Base-by-base conservation (phyloP, 2,797 vertebrate genomes). In the Poecile montanus region DNA sequence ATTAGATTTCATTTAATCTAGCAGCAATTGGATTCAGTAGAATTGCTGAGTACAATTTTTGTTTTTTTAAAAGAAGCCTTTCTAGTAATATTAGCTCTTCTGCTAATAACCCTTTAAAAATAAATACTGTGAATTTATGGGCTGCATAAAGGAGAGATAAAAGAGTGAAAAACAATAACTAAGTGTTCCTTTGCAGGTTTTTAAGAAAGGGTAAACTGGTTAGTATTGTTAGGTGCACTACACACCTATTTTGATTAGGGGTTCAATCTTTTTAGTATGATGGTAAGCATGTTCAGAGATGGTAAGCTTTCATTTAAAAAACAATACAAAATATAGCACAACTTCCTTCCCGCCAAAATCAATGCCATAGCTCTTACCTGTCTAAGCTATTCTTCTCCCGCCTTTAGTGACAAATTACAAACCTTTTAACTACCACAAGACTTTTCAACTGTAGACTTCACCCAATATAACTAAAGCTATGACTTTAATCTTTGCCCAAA, bases 301-400 rank as follows among this genome's bases (percentile, higher is more conserved):
- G 8, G 27, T 13, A 50, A 22, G 13, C 4, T 50, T 62, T 20
- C 4, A 17, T 38, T 34, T 7, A 57, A 45, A 51, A 56, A 34
- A 7, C 3, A 4, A 19, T n/a, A 16, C 10, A 25, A 23, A 36
- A 34, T 25, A 26, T 10, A 29, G 15, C 29, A 8, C 3, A 21
- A 11, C 3, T 22, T 44, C 3, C 22, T 13, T 20, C 4, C 22
- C 44, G 23, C 19, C 14, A 8, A 63, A 42, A 2, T 14, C 11
- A 72, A 60, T 0, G 2, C 12, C 9, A 11, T 16, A 66, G 5
- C 2, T 68, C 14, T 26, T 23, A 25, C 21, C 13, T 20, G 1
- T 51, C 62, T 11, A 20, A 62, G 16, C 2, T 66, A 3, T 74
- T 84, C 9, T 72, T 10, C 22, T 26, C 15, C 16, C 1, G 6